These are phyloP conservation scores for Harpalus rubripes DNA, from an alignment of 2,888 invertebrate species.

Conservation along the genomic window DNA sequence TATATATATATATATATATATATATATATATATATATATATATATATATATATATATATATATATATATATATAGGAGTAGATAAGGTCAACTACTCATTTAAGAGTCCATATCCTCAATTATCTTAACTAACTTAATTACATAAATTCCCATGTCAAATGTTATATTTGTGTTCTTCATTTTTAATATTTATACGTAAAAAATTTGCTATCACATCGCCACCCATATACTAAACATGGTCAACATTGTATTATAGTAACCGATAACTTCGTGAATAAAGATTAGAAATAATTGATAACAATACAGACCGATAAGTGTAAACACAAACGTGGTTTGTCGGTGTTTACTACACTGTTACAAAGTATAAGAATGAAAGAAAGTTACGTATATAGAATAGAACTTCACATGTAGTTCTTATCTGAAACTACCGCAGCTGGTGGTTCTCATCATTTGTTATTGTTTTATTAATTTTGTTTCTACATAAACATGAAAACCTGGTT, in stretches of 20 bases:
- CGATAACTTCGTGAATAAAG: background rate
- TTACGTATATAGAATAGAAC: background rate
- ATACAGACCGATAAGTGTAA: background rate
- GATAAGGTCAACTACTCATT: background rate
- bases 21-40: too few species aligned
- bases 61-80: background rate
- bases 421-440: background rate
- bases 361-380: background rate
- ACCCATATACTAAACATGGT: background rate
- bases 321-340: background rate
- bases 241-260: background rate
- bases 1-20: too few species aligned
- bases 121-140: background rate
- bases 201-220: background rate
- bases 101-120: background rate
- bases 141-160: background rate
- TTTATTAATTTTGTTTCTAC: background rate
- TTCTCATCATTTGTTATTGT: background rate
- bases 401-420: background rate
- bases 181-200: background rate
- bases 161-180: background rate
- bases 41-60: too few species aligned
- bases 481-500: background rate
- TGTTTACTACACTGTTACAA: background rate
- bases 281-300: background rate